Evolutionary conservation across 2,888 invertebrate genomes (phyloP), one percentile per base, ranked within the genome.

Genomic region (Agonopterix subpropinquella): DNA sequence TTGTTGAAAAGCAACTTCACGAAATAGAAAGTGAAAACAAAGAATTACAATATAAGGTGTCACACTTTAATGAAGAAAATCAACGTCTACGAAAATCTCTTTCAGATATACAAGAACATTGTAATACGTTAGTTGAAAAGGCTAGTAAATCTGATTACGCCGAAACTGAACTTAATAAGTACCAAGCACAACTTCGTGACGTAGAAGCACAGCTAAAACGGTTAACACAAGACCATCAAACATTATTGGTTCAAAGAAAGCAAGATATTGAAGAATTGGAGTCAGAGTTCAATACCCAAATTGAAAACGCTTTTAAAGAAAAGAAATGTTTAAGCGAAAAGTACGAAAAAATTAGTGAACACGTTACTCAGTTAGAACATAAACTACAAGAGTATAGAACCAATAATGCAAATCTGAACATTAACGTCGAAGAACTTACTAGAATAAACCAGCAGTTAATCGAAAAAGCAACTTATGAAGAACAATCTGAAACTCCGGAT

Each of bases 1-100:
- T 89, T 9, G 86, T 93, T 18, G 90, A 90, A 48, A 91, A 92
- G 59, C 80, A 94, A 51, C 68, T 93, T n/a, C 82, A 91, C 55
- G 90, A 91, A 57, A 80, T 90, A 1, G 84, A 89, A 53, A 81
- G 82, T 56, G 91, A 92, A 67, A 90, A 92, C 58, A 80, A 79
- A 56, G 89, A 90, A 50, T 73, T 91, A 13, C 81, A 88, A 53
- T 80, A 87, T 51, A 91, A 91, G 64, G 80, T 91, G 49, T 81
- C 89, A 50, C 73, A 87, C 56, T 59, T 91, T 1, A 77, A 73
- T 45, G 89, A 89, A 53, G 90, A 91, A 53, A 89, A 90, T 52
- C 88, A 89, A 51, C 80, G 80, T 44, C 56, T 91, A 8, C 78
- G 86, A 49, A 81, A 73, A 54, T 73, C 82, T 35, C 59, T 89